A percentile compares a stretch with the other conserved stretches of the same genome.
phyloP scores from a whole-genome alignment of 2,113 vertebrate genomes.

The Isurus oxyrinchus region DNA sequence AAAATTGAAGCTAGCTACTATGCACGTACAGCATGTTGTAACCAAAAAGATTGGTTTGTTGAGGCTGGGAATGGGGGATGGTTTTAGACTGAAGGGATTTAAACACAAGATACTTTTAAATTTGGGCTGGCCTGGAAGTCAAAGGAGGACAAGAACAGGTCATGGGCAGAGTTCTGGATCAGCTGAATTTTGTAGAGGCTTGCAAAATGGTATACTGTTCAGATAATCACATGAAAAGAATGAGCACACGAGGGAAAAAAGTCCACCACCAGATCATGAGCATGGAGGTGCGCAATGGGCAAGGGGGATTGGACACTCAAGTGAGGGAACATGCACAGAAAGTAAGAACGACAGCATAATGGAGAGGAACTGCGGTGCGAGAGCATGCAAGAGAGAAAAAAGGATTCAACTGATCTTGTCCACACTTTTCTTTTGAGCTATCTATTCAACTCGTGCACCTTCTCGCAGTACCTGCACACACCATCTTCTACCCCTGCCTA shows the following conservation, averaged over 20 bases:
- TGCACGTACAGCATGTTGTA: too few relatives aligned
- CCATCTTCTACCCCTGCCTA: not conserved
- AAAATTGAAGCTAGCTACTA: not conserved
- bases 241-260: not conserved
- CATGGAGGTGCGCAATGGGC: too few relatives aligned
- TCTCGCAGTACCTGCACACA: not conserved
- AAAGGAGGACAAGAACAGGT: not conserved
- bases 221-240: not conserved
- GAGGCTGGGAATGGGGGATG: too few relatives aligned
- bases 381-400: not conserved
- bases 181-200: not conserved
- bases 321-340: not conserved
- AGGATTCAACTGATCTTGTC: not conserved
- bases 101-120: not conserved
- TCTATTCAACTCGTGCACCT: not conserved
- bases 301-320: too few relatives aligned
- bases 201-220: not conserved
- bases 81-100: not conserved
- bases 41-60: not conserved
- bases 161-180: not conserved
- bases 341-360: not conserved
- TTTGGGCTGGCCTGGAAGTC: not conserved
- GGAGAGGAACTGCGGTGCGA: not conserved
- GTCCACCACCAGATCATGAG: too few relatives aligned
- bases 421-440: not conserved